Evolutionary conservation across 2,797 vertebrate species (phyloP), one percentile per base, ranked within the genome.

Genomic region (Rhabdophis nuchalis): DNA sequence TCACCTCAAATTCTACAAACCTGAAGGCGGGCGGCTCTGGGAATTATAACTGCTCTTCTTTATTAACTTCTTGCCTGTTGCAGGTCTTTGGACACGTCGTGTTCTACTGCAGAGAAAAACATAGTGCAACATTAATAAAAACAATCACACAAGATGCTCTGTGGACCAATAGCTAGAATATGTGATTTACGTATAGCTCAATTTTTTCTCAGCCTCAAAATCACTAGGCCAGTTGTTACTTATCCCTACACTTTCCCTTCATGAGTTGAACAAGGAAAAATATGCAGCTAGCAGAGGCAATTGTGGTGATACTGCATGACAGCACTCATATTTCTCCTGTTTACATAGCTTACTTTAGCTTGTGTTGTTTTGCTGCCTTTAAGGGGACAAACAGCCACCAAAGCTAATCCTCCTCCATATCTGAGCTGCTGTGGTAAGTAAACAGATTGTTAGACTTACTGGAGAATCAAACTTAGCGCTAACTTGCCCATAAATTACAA

Each of bases 41-140:
- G 61, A 54, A 12, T 57, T 86, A 68, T 53, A 52, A 4, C 32
- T 29, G 29, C 16, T 60, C 25, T n/a, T 53, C 61, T 32, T 90
- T 72, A 88, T 92, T 56, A 85, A 90, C 41, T 64, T 53, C 68
- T 87, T 92, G 60, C 92, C 77, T 25, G 12, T 89, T 18, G 57
- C 85, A 60, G 91, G 91, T 94, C 88, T 93, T 92, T 82, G 91
- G 53, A 89, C 5, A 87, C 36, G 89, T 36, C 90, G 90, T 93
- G 91, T 96, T 91, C 93, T 96, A 50, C 0, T 60, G 54, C 29
- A 77, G 41, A 4, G 85, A 95, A 92, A 86, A 93, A 89, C 68
- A 91, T 23, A 89, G 85, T 27, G 86, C 46, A 60, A 60, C 57
- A 52, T 52, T 52, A 41, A 90, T 41, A 2, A 4, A 11, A 36